These are phyloP conservation scores for Morpho achilles DNA, from an alignment of 2,888 invertebrate genomes.

Conservation along the genomic window DNA sequence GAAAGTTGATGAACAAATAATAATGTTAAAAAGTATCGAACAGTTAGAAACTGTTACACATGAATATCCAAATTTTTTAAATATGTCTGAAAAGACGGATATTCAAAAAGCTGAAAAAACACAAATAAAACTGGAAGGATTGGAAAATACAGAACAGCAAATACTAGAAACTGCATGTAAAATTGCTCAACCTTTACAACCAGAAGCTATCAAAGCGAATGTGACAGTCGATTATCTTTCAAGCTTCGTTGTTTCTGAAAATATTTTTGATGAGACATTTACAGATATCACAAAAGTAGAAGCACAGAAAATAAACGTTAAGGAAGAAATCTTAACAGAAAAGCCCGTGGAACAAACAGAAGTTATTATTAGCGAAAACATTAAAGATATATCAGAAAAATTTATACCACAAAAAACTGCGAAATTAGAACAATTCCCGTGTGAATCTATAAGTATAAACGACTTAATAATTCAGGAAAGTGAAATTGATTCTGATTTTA, in stretches of 20 bases:
- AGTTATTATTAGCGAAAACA: conserved; percentile 48
- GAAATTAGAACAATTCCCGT: conserved; percentile 39
- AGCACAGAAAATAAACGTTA: conserved; percentile 57
- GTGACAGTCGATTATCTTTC: conserved; percentile 47
- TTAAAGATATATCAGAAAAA: conserved; percentile 24
- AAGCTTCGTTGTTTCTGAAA: conserved; percentile 48
- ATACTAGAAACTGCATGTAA: conserved; percentile 43
- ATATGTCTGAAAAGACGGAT: conserved; percentile 26
- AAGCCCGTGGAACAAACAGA: conserved; percentile 52
- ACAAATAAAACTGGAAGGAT: conserved; percentile 43
- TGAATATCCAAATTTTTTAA: conserved; percentile 40
- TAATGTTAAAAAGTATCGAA: conserved; percentile 46
- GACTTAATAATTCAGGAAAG: conserved; percentile 50
- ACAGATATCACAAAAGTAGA: conserved; percentile 50
- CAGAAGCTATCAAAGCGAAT: conserved; percentile 40
- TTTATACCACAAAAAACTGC: conserved; percentile 34
- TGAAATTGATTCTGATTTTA: conserved; percentile 41
- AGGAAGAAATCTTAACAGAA: conserved; percentile 46
- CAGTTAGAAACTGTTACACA: conserved; percentile 42
- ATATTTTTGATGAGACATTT: conserved; percentile 61
- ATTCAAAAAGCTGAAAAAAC: conserved; percentile 44
- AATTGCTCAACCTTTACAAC: conserved; percentile 32
- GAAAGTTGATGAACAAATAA: conserved; percentile 39
- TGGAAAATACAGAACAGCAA: conserved; percentile 40
- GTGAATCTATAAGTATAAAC: conserved; percentile 45